Conservation (phyloP, 2,888 invertebrate genomes). For the Drosophila siamana region DNA sequence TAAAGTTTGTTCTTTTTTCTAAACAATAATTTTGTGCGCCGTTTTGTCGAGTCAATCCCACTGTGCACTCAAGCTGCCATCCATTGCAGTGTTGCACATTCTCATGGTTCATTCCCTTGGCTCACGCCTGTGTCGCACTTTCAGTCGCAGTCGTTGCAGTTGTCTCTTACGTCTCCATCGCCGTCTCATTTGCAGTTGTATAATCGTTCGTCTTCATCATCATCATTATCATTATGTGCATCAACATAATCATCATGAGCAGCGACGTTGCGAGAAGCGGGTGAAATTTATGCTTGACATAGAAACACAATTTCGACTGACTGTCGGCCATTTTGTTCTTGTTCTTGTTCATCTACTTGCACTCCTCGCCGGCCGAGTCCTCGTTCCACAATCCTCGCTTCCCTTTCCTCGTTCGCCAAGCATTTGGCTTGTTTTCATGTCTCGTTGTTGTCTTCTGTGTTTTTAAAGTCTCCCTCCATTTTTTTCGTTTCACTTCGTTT, state of each 20-base stretch:
- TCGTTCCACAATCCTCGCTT: conserved; percentile 1
- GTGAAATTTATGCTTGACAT: conserved; percentile 78
- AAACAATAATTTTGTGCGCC: no score
- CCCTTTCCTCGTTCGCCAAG: conserved; percentile 11
- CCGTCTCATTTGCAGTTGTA: conserved; percentile 49
- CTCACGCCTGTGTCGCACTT: conserved; percentile 12
- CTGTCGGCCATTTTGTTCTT: conserved; percentile 68
- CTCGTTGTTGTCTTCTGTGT: conserved; percentile 9
- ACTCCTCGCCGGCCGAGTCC: conserved; percentile 2
- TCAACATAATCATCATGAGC: conserved; percentile 6
- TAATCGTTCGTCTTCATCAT: conserved; percentile 68
- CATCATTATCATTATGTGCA: conserved; percentile 19
- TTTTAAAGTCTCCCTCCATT: background rate
- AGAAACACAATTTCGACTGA: conserved; percentile 77
- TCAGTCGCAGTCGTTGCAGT: conserved; percentile 2
- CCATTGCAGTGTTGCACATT: background rate
- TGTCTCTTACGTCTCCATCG: conserved; percentile 14
- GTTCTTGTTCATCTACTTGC: conserved; percentile 37
- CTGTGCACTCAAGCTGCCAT: conserved; percentile 4
- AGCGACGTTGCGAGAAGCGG: conserved; percentile 1
- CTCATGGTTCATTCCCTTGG: conserved; percentile 17
- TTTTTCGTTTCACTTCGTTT: background rate
- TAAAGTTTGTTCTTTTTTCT: no score
- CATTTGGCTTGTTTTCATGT: conserved; percentile 48
- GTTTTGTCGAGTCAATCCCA: background rate